A percentile compares a stretch with the other conserved stretches of the same genome.
Conservation (phyloP, 2,113 vertebrate species). For the Ranitomeya imitator region DNA sequence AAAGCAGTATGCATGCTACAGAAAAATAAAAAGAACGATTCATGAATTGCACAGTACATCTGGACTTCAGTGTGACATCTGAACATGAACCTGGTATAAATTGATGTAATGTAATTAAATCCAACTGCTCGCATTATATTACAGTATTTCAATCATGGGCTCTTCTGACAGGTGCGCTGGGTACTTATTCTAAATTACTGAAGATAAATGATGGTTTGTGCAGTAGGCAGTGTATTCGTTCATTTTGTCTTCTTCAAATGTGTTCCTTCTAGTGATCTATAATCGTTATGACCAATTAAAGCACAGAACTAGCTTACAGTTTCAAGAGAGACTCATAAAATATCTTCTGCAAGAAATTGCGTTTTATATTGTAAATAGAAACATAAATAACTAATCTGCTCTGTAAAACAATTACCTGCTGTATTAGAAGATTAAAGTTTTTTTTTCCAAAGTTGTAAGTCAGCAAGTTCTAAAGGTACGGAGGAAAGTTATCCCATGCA, state of each 20-base stretch:
- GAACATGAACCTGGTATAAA: constrained; percentile 1
- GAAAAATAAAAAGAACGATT: background rate
- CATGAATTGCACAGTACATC: background rate
- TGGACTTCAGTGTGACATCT: background rate
- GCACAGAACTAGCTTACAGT: background rate
- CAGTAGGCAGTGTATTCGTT: background rate
- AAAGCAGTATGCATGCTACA: background rate
- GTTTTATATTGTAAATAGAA: constrained; percentile 8
- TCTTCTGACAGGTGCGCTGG: background rate
- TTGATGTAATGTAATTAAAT: constrained; percentile 21
- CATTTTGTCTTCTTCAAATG: constrained; percentile 1
- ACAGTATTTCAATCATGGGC: constrained; percentile 14
- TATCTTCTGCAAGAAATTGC: background rate
- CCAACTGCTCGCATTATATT: background rate
- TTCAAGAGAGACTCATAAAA: background rate
- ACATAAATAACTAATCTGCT: background rate
- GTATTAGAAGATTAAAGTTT: background rate
- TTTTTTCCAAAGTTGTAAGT: background rate
- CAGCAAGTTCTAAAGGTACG: background rate
- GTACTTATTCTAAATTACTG: constrained; percentile 21
- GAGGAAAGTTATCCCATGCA: background rate
- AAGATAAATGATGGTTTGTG: background rate
- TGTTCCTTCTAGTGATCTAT: constrained; percentile 24
- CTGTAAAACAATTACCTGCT: background rate
- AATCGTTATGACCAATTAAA: constrained; percentile 32